A percentile compares a stretch with the other conserved stretches of the same genome.
phyloP scores from a whole-genome alignment of 2,113 vertebrate genomes.

The Beaufortia kweichowensis region DNA sequence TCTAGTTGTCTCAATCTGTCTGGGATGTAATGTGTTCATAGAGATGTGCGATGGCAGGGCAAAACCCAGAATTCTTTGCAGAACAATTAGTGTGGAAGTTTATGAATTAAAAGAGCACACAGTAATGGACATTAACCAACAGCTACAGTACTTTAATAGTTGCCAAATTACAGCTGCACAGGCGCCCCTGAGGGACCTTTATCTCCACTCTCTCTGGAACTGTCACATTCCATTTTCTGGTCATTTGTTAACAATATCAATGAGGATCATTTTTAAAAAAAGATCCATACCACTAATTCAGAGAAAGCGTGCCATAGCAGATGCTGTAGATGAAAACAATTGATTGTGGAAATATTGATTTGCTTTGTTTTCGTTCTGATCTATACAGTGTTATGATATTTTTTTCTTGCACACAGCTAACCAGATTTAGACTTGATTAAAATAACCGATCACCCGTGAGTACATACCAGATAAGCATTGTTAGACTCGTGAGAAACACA shows the following conservation, averaged over 20 bases:
- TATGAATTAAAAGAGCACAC: conserved; percentile 41
- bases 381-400: conserved; percentile 43
- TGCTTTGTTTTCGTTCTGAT: conserved; percentile 52
- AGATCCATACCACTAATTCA: conserved; percentile 55
- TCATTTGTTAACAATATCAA: conserved; percentile 57
- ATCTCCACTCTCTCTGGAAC: conserved; percentile 39
- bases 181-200: conserved; percentile 44
- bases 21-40: not conserved
- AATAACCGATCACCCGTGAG: conserved; percentile 12
- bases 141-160: conserved; percentile 54
- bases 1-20: not conserved
- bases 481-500: not conserved
- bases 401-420: conserved; percentile 17
- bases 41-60: conserved; percentile 24
- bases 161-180: conserved; percentile 49
- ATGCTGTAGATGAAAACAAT: conserved; percentile 52
- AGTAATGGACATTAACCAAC: conserved; percentile 48
- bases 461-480: conserved; percentile 8
- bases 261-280: conserved; percentile 51
- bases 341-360: conserved; percentile 54
- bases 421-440: conserved; percentile 38
- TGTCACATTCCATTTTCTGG: conserved; percentile 57
- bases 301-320: conserved; percentile 57
- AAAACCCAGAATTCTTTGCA: conserved; percentile 45
- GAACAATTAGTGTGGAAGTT: conserved; percentile 50